These are phyloP conservation scores for Doryteuthis pealeii DNA, from an alignment of 1,140 invertebrate genomes.

Conservation along the genomic window DNA sequence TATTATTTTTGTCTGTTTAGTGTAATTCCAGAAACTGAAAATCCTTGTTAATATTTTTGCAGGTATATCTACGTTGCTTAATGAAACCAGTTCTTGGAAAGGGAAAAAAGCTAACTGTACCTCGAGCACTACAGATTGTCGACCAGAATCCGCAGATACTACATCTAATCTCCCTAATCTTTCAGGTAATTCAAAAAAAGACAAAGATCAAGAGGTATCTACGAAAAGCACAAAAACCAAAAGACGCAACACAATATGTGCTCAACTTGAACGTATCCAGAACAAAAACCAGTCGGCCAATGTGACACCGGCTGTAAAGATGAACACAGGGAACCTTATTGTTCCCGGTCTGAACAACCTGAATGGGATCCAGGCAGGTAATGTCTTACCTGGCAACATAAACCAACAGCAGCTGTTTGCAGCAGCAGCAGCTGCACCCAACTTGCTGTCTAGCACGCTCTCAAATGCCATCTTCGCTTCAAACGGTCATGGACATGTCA, in stretches of 20 bases:
- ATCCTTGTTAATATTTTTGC: too few species aligned
- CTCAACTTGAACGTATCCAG: constrained; percentile 39
- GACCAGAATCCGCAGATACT: constrained; percentile 13
- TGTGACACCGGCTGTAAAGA: constrained; percentile 22
- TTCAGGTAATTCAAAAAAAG: constrained; percentile 6
- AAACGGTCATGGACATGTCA: constrained; percentile 13
- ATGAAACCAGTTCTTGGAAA: constrained; percentile 13
- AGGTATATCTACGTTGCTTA: constrained; percentile 14
- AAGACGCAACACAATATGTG: constrained; percentile 38
- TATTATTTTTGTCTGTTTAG: too few species aligned
- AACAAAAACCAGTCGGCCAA: constrained; percentile 21
- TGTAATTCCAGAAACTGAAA: too few species aligned
- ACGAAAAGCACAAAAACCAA: constrained; percentile 25
- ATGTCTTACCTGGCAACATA: constrained; percentile 19
- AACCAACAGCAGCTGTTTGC: constrained; percentile 17
- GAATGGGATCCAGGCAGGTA: constrained; percentile 20
- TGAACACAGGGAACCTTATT: constrained; percentile 2
- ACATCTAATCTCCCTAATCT: neutral
- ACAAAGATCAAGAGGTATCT: constrained; percentile 13
- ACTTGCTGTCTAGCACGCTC: neutral
- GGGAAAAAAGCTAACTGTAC: neutral
- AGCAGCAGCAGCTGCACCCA: neutral
- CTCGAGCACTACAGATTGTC: neutral
- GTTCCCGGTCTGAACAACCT: constrained; percentile 20
- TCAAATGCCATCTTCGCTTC: constrained; percentile 9